Base-by-base conservation (phyloP, 2,113 vertebrate genomes). In the Neotragus moschatus region DNA sequence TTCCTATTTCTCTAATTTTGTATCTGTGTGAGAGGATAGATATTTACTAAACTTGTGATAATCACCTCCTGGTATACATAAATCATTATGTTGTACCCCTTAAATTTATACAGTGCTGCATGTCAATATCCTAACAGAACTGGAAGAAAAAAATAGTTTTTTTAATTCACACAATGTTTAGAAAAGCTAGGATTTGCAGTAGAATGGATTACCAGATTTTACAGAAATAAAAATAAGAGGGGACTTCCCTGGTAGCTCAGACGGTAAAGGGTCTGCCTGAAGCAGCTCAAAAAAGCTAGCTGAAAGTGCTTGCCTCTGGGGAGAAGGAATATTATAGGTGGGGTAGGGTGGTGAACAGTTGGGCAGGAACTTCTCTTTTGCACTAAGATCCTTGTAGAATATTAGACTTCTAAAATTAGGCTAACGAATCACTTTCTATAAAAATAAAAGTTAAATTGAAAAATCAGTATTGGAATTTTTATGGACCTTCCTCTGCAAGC, bases 361-460 rank as follows among this genome's bases (percentile, higher is more conserved):
- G n/a, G 49, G 15, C 26, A 33, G 63, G 17, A 11, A 23, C 26
- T 12, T 75, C 66, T 51, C 0, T 39, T 93, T 91, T 73, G 19
- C 60, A 21, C 77, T 91, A 94, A 93, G 87, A 73, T 84, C 2
- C 28, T 87, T 56, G 3, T 70, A 56, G 45, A 90, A 19, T 81
- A 87, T 88, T 81, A 88, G 39, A 73, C 19, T 85, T 96, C 45
- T 66, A 87, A 95, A 96, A 55, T 75, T 70, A 89, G 77, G 19
- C 47, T 84, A 92, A 90, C 80, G 33, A 89, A 82, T 60, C 66
- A 66, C 49, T 93, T 90, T 84, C 51, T 43, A 43, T 84, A 70
- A 77, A 93, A 96, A 90, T 61, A 61, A 77, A 97, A 88, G 43
- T 55, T 90, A 61, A 86, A 23, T 81, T 53, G 79, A 80, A 94